These are phyloP conservation scores for Tinamus guttatus DNA, from an alignment of 2,113 vertebrate species.

Conservation along the genomic window DNA sequence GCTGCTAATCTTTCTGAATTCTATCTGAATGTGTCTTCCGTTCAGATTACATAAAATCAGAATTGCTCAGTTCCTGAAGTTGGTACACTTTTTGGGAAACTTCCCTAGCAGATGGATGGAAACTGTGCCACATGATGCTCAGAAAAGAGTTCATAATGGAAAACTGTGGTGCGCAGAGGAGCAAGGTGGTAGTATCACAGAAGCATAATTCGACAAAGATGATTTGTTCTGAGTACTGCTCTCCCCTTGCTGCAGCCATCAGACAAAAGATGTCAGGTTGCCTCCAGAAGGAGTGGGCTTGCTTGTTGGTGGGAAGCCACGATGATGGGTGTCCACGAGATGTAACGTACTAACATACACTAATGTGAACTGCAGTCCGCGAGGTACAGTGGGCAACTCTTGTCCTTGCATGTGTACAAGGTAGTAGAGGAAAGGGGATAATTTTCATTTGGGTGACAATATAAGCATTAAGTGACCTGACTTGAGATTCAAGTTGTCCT, in stretches of 20 bases:
- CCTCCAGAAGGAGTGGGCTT: conserved; percentile 32
- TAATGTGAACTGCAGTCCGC: neutral
- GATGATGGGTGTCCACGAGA: neutral
- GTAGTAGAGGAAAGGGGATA: neutral
- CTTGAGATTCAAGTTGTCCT: neutral
- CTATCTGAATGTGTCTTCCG: neutral
- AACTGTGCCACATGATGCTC: conserved; percentile 11
- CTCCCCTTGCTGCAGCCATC: neutral
- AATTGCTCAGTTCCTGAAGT: conserved; percentile 8
- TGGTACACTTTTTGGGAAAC: conserved; percentile 27
- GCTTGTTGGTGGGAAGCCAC: neutral
- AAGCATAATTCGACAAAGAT: neutral
- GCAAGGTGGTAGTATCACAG: neutral
- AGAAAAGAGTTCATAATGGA: neutral
- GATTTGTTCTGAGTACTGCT: neutral
- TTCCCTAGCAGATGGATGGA: conserved; percentile 61
- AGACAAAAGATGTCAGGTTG: neutral
- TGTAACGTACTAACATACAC: neutral
- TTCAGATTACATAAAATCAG: neutral
- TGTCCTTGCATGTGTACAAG: neutral
- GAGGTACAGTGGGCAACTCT: neutral
- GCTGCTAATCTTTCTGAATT: conserved; percentile 47
- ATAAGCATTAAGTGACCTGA: neutral
- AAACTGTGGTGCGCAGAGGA: neutral
- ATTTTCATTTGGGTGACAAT: neutral